Evolutionary conservation across 2,113 vertebrate genomes (phyloP).

Genomic region (Eudyptes chrysolophus): DNA sequence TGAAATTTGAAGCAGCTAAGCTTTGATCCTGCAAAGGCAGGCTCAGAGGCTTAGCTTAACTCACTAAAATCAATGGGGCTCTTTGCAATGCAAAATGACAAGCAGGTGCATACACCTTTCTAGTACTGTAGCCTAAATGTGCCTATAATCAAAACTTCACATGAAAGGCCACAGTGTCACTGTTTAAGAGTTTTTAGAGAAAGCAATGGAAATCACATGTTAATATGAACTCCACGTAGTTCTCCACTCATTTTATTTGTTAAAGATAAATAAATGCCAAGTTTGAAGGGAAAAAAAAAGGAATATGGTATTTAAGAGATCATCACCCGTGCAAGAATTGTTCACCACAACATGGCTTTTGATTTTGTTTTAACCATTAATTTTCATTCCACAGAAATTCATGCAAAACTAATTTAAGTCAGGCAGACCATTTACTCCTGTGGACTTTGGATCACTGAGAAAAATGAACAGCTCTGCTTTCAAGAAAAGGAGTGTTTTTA

Average conservation of each 20-base stretch:
- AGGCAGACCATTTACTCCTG: background rate
- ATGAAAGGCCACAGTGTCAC: background rate
- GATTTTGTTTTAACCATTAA: background rate
- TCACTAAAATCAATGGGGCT: background rate
- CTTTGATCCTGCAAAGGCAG: background rate
- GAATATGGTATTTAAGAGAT: background rate
- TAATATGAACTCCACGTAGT: conserved; percentile 21
- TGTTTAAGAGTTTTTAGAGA: conserved; percentile 25
- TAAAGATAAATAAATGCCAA: background rate
- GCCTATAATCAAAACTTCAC: background rate
- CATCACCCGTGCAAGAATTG: background rate
- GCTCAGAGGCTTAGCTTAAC: background rate
- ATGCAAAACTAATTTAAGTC: background rate
- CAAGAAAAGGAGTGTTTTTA: background rate
- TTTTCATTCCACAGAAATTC: background rate
- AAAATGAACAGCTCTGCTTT: background rate
- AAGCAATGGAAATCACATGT: conserved; percentile 10
- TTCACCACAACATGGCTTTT: background rate
- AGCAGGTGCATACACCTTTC: background rate
- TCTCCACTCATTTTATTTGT: background rate
- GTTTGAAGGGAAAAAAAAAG: background rate
- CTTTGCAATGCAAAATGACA: background rate
- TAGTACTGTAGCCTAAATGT: background rate
- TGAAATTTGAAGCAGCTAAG: conserved; percentile 33
- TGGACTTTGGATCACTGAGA: background rate